Conservation (phyloP, 2,888 invertebrate genomes). For the Galerucella nymphaeae region DNA sequence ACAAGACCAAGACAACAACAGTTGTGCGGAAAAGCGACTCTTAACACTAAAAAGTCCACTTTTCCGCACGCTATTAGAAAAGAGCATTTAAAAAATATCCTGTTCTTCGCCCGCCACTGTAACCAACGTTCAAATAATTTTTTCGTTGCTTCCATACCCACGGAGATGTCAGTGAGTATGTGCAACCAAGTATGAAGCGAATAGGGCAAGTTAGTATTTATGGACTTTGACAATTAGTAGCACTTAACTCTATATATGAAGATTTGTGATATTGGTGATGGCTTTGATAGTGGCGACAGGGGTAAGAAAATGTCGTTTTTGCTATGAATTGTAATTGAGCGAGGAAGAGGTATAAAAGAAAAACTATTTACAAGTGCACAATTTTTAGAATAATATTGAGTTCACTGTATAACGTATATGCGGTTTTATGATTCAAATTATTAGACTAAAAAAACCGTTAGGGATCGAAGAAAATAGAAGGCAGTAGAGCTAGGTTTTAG, state of each 20-base stretch:
- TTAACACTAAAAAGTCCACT: no score
- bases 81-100: not conserved
- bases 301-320: conserved; percentile 11
- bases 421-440: not conserved
- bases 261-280: conserved; percentile 26
- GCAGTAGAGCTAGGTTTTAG: no score
- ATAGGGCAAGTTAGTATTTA: conserved; percentile 42
- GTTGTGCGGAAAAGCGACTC: no score
- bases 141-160: conserved; percentile 36
- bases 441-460: not conserved
- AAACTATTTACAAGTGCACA: not conserved
- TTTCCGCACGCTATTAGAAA: no score
- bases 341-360: not conserved
- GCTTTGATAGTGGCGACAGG: conserved; percentile 12
- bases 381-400: conserved; percentile 1
- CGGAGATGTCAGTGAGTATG: conserved; percentile 39
- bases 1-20: no score
- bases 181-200: conserved; percentile 47
- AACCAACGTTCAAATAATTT: conserved; percentile 8
- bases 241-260: conserved; percentile 53
- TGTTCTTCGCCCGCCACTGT: conserved; percentile 3
- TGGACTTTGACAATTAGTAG: conserved; percentile 47
- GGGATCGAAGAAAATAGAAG: not conserved
- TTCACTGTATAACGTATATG: conserved; percentile 4
- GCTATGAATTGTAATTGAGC: conserved; percentile 11